Evolutionary conservation across 2,113 vertebrate genomes (phyloP).

Genomic region (Varanus komodoensis): DNA sequence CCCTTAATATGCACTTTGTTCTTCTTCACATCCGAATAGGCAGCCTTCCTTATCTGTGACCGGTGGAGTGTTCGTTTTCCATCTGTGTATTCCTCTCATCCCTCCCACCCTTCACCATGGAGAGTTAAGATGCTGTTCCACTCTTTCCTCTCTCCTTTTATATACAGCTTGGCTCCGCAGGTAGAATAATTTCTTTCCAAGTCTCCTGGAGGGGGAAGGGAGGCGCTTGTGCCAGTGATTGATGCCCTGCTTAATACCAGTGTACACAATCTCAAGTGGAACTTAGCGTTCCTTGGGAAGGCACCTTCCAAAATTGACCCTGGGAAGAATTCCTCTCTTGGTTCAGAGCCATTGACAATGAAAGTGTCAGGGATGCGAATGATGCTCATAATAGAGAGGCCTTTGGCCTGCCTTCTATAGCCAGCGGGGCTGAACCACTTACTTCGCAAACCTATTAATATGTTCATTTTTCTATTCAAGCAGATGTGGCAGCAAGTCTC

Average conservation of each 20-base stretch:
- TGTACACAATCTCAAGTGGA: background rate
- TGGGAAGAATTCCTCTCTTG: background rate
- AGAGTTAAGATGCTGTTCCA: slow-evolving; percentile 15
- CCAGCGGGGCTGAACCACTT: background rate
- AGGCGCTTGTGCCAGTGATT: background rate
- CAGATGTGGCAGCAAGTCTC: background rate
- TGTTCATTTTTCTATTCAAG: background rate
- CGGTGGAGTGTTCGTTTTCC: slow-evolving; percentile 31
- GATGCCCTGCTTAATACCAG: slow-evolving; percentile 20
- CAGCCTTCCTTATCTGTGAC: slow-evolving; percentile 31
- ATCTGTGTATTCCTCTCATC: slow-evolving; percentile 14
- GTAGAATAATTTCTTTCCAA: background rate
- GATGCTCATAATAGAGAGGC: background rate
- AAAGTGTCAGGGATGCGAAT: background rate
- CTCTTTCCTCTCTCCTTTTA: background rate
- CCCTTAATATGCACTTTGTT: slow-evolving; percentile 19
- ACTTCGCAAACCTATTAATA: background rate
- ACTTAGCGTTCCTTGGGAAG: background rate
- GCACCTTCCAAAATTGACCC: background rate
- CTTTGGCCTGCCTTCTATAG: background rate
- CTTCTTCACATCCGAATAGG: slow-evolving; percentile 17
- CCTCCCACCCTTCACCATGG: background rate
- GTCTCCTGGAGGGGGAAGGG: background rate
- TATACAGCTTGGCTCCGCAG: background rate
- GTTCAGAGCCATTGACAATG: background rate